Conservation (phyloP, 2,113 vertebrate species). For the Corythornis vintsioides region DNA sequence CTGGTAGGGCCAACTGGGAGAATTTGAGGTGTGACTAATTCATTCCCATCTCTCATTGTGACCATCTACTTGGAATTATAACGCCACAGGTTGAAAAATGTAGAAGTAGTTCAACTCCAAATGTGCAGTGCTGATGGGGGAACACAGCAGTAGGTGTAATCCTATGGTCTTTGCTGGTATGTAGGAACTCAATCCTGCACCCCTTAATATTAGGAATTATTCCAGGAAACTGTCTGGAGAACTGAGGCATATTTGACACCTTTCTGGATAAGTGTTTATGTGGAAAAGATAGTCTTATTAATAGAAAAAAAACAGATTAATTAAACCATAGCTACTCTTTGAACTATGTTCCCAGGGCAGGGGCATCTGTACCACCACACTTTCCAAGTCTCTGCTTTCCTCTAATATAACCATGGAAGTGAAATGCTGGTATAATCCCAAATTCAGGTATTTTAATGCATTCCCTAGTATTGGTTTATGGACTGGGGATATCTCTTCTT, state of each 20-base stretch:
- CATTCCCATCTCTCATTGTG: neutral
- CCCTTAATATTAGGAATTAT: neutral
- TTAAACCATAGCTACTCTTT: neutral
- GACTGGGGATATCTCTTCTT: neutral
- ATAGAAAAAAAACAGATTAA: neutral
- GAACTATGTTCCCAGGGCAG: neutral
- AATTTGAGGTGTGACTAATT: neutral
- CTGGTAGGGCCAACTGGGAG: neutral
- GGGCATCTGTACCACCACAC: too few relatives aligned
- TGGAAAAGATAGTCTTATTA: neutral
- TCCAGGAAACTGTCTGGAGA: neutral
- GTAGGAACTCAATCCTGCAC: neutral
- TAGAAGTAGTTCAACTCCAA: neutral
- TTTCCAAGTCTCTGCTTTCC: neutral
- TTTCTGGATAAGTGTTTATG: neutral
- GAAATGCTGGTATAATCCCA: neutral
- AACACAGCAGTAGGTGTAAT: fast-evolving
- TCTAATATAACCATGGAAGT: neutral
- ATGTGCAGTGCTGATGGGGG: neutral
- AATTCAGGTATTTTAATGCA: neutral
- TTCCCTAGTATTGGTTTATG: neutral
- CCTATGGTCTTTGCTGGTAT: neutral
- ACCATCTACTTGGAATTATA: neutral
- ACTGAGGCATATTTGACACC: neutral
- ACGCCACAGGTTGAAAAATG: neutral